Percentiles rank a stretch among this genome's conserved stretches.
phyloP scores from a whole-genome alignment of 2,888 invertebrate species.

The Belgica antarctica region DNA sequence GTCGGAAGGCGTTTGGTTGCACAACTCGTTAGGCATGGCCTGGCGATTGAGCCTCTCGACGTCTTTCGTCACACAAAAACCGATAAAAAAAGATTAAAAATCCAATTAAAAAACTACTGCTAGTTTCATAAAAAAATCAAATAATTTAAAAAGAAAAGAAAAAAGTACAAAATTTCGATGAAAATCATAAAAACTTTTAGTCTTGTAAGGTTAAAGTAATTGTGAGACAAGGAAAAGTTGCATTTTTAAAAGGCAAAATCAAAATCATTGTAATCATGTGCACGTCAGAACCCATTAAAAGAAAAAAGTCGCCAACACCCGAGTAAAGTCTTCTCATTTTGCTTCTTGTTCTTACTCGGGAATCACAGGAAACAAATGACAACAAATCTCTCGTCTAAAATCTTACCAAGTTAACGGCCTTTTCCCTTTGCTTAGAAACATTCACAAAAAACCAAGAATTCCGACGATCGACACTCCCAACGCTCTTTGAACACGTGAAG shows the following conservation, averaged over 20 bases:
- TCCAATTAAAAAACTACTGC: slow-evolving; percentile 36
- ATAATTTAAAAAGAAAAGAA: slow-evolving; percentile 40
- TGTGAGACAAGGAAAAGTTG: slow-evolving; percentile 26
- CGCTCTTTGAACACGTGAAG: too few species aligned
- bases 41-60: neutral
- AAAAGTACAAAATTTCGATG: slow-evolving; percentile 43
- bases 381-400: neutral
- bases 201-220: slow-evolving; percentile 26
- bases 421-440: neutral
- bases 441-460: neutral
- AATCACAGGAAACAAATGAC: neutral
- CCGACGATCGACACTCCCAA: neutral
- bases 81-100: slow-evolving; percentile 24
- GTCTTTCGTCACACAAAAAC: slow-evolving; percentile 14
- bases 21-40: neutral
- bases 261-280: slow-evolving; percentile 2
- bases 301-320: neutral
- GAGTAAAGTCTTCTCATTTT: neutral
- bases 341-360: slow-evolving; percentile 18
- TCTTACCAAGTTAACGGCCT: slow-evolving; percentile 17
- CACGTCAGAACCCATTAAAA: neutral
- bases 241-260: slow-evolving; percentile 23
- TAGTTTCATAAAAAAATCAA: slow-evolving; percentile 41
- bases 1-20: neutral
- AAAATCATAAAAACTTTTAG: slow-evolving; percentile 36